Conservation (phyloP, 92 coral and sea anemone genomes). For the Meandrina meandrites region DNA sequence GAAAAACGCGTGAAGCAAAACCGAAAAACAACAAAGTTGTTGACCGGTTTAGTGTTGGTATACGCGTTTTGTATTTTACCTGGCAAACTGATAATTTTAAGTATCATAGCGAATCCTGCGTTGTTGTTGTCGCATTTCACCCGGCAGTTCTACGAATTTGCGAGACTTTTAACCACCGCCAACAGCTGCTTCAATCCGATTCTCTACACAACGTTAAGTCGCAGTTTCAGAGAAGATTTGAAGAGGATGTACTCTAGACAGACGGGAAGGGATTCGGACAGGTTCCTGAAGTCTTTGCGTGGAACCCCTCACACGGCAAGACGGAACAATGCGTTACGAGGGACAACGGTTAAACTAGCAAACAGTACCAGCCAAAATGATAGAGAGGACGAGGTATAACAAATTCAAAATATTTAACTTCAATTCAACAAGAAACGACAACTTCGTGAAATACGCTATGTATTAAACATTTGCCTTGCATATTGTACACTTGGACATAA, state of each 20-base stretch:
- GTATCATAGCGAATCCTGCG: constrained; percentile 53
- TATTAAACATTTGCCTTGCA: too few species aligned
- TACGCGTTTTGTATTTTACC: constrained; percentile 79
- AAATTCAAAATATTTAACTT: too few species aligned
- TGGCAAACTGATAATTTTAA: constrained; percentile 68
- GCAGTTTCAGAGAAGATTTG: constrained; percentile 70
- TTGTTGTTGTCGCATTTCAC: constrained; percentile 58
- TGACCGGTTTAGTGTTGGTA: constrained; percentile 74
- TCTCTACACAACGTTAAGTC: constrained; percentile 70
- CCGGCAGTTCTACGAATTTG: constrained; percentile 76
- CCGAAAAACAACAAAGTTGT: constrained; percentile 77
- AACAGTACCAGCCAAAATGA: neutral
- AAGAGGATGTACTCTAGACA: constrained; percentile 20
- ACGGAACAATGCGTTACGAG: neutral
- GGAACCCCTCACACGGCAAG: neutral
- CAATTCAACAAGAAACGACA: neutral
- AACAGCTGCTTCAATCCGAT: constrained; percentile 78
- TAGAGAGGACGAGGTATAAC: constrained; percentile 16
- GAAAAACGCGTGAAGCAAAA: constrained; percentile 67
- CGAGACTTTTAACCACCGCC: constrained; percentile 74
- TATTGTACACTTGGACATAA: too few species aligned
- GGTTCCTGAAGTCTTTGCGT: constrained; percentile 12
- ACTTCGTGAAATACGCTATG: neutral
- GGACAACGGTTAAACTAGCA: constrained; percentile 1
- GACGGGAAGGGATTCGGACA: neutral